Evolutionary conservation across 2,797 vertebrate genomes (phyloP).

Genomic region (Urocyon cinereoargenteus): DNA sequence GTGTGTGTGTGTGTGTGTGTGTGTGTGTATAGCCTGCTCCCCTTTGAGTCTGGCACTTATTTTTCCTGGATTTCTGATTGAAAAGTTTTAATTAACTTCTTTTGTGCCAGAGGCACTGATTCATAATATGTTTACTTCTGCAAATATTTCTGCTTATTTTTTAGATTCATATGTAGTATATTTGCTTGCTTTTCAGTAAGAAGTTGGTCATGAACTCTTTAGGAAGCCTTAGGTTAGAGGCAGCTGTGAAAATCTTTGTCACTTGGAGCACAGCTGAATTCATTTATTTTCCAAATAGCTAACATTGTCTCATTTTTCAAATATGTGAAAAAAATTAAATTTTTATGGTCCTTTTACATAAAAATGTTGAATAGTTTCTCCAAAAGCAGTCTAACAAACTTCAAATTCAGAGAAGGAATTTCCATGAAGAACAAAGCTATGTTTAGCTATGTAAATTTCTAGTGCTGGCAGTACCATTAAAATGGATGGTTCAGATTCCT

Average conservation of each 20-base stretch:
- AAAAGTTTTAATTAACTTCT: slow-evolving; percentile 13
- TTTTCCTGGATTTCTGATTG: not conserved
- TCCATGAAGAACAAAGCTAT: slow-evolving; percentile 9
- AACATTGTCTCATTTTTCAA: slow-evolving; percentile 35
- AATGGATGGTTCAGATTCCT: slow-evolving; percentile 47
- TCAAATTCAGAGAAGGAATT: slow-evolving; percentile 20
- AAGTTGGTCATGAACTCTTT: slow-evolving; percentile 5
- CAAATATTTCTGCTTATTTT: slow-evolving; percentile 25
- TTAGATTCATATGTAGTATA: not conserved
- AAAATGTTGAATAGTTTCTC: slow-evolving; percentile 56
- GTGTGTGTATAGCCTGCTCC: not conserved
- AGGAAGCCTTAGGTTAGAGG: not conserved
- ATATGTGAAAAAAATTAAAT: slow-evolving; percentile 2
- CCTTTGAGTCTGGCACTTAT: not conserved
- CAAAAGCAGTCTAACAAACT: slow-evolving; percentile 50
- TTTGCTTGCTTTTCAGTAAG: slow-evolving; percentile 39
- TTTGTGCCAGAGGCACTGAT: not conserved
- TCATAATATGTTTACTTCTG: not conserved
- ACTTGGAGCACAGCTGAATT: slow-evolving; percentile 13
- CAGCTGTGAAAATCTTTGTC: not conserved
- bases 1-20: not conserved
- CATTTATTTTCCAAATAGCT: slow-evolving; percentile 35
- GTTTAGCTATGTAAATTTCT: slow-evolving; percentile 43
- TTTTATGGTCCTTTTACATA: slow-evolving; percentile 47
- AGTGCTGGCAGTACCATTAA: not conserved